A percentile compares a stretch with the other conserved stretches of the same genome.
These are phyloP conservation scores for Lamproptera curius DNA, from an alignment of 2,888 invertebrate species.

Conservation along the genomic window DNA sequence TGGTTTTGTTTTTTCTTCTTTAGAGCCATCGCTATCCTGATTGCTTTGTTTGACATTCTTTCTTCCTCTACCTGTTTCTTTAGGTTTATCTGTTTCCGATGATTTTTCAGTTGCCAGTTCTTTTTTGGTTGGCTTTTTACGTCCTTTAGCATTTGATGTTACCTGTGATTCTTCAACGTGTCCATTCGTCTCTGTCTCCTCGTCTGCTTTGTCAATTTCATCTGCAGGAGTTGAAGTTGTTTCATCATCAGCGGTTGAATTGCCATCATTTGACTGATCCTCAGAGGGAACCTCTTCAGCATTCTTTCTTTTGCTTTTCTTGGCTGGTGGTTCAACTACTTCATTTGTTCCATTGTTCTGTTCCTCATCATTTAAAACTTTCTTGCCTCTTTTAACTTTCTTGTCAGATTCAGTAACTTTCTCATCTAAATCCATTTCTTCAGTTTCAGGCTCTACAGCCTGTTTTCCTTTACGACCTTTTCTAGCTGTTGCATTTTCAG, in stretches of 20 bases:
- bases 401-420: constrained; percentile 32
- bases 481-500: constrained; percentile 54
- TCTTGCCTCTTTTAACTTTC: constrained; percentile 50
- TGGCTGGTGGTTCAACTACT: constrained; percentile 44
- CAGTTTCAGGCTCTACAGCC: constrained; percentile 36
- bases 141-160: constrained; percentile 41
- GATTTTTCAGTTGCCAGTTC: constrained; percentile 34
- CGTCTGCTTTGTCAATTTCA: constrained; percentile 41
- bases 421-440: constrained; percentile 36
- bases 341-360: constrained; percentile 39
- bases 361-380: constrained; percentile 34
- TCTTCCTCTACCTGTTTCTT: constrained; percentile 44
- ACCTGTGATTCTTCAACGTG: constrained; percentile 34
- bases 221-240: constrained; percentile 33
- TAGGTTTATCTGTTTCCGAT: constrained; percentile 28
- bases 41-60: constrained; percentile 45
- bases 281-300: constrained; percentile 37
- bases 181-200: constrained; percentile 46
- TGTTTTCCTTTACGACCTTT: constrained; percentile 61
- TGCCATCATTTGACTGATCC: constrained; percentile 46
- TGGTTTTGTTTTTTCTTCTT: constrained; percentile 51
- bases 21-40: constrained; percentile 33
- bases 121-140: constrained; percentile 57
- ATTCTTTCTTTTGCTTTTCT: constrained; percentile 59
- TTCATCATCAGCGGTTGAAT: constrained; percentile 48